These are phyloP conservation scores for Pachymerium ferrugineum DNA, from an alignment of 2,888 invertebrate genomes.

Conservation along the genomic window DNA sequence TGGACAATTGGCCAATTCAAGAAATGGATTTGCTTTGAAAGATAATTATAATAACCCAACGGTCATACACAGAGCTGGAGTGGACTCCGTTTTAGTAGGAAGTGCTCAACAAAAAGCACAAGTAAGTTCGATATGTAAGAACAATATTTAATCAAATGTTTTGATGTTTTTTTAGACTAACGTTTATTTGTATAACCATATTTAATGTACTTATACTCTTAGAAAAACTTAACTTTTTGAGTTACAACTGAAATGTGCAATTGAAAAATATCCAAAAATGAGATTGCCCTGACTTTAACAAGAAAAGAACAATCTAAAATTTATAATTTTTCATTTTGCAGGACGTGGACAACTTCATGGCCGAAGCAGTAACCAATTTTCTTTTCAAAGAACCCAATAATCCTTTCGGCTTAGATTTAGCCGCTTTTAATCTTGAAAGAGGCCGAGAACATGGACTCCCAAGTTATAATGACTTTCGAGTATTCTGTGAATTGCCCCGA, in stretches of 20 bases:
- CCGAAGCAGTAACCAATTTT: slow-evolving; percentile 5
- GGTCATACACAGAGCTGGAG: slow-evolving; percentile 30
- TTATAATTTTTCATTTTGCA: neutral
- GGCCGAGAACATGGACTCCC: slow-evolving; percentile 34
- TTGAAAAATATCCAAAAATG: neutral
- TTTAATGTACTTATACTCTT: too few species aligned
- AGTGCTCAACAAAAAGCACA: slow-evolving; percentile 28
- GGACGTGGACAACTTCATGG: slow-evolving; percentile 28
- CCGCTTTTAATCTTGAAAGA: slow-evolving; percentile 32
- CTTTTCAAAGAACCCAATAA: slow-evolving; percentile 9
- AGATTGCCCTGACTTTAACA: neutral
- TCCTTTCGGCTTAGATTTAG: slow-evolving; percentile 27
- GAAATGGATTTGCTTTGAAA: slow-evolving; percentile 27
- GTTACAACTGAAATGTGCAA: too few species aligned
- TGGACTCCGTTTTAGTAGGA: slow-evolving; percentile 29
- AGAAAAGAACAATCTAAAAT: neutral
- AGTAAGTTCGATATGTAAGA: too few species aligned
- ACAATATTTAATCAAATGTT: too few species aligned
- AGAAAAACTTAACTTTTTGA: neutral
- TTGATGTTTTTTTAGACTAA: too few species aligned
- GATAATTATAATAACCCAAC: slow-evolving; percentile 35
- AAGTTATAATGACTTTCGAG: slow-evolving; percentile 10
- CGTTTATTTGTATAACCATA: too few species aligned
- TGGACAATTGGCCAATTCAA: neutral
- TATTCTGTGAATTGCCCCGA: neutral